A percentile compares a stretch with the other conserved stretches of the same genome.
phyloP scores from a whole-genome alignment of 2,113 vertebrate species.

The Axis porcinus region DNA sequence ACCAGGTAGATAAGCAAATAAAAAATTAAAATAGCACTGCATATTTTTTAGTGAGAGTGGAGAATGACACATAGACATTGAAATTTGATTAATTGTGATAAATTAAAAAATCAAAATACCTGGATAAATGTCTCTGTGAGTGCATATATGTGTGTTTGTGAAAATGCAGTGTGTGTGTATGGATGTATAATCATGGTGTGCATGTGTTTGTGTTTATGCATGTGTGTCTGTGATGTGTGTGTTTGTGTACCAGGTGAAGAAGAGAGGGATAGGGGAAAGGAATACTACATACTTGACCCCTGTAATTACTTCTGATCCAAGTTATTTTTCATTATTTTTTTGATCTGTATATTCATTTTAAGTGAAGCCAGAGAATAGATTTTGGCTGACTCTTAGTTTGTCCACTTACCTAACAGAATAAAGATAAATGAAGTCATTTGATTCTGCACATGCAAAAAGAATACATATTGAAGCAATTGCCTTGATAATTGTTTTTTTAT shows the following conservation, averaged over 20 bases:
- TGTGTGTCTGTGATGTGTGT: rapidly evolving
- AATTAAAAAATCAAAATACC: background rate
- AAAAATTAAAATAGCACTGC: background rate
- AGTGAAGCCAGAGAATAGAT: background rate
- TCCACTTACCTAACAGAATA: background rate
- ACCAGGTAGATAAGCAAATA: background rate
- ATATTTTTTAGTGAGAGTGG: background rate
- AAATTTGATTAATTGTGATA: background rate
- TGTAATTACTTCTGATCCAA: background rate
- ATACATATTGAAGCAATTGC: background rate
- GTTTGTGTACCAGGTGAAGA: background rate
- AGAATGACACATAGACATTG: background rate
- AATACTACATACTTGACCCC: background rate
- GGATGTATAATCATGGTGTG: no score
- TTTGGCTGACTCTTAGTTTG: background rate
- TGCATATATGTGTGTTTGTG: background rate
- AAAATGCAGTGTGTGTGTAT: background rate
- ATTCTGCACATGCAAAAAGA: background rate
- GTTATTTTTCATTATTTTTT: background rate
- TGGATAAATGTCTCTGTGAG: background rate
- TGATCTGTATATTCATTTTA: background rate
- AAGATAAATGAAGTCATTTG: background rate
- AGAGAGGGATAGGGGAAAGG: background rate
- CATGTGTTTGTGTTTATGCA: rapidly evolving
- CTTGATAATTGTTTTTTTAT: background rate